Percentiles rank a stretch among this genome's conserved stretches.
Evolutionary conservation across 1,140 invertebrate species (phyloP).

Genomic region (Macrobrachium rosenbergii): DNA sequence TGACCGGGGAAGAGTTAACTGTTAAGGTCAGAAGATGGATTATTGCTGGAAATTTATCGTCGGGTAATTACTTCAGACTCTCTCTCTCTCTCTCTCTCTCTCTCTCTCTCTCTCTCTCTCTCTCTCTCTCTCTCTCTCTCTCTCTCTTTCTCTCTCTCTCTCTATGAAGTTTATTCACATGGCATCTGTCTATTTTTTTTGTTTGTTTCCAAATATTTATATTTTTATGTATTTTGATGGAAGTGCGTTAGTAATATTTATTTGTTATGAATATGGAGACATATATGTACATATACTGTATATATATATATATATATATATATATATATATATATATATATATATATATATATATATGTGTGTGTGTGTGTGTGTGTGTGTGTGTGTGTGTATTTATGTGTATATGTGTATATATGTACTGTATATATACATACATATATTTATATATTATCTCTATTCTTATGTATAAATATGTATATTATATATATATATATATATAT

Average conservation of each 20-base stretch:
- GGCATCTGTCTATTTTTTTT: not conserved
- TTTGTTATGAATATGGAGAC: not conserved
- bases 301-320: conserved; percentile 1
- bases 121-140: not conserved
- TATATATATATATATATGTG: not conserved
- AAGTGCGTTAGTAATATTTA: not conserved
- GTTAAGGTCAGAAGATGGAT: no score
- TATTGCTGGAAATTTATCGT: not conserved
- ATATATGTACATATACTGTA: not conserved
- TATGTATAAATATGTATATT: not conserved
- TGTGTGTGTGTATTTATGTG: not conserved
- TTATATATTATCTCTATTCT: not conserved
- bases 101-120: not conserved
- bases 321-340: not conserved
- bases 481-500: conserved; percentile 23
- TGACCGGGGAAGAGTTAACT: no score
- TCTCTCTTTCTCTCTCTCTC: conserved; percentile 15
- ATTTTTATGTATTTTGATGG: not conserved
- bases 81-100: conserved; percentile 15
- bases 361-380: not conserved
- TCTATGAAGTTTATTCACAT: not conserved
- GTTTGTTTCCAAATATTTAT: no score
- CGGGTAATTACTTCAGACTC: not conserved
- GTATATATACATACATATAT: conserved; percentile 10
- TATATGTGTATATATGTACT: conserved; percentile 13